Base-by-base conservation (phyloP, 1,140 invertebrate genomes). In the Pinna nobilis region DNA sequence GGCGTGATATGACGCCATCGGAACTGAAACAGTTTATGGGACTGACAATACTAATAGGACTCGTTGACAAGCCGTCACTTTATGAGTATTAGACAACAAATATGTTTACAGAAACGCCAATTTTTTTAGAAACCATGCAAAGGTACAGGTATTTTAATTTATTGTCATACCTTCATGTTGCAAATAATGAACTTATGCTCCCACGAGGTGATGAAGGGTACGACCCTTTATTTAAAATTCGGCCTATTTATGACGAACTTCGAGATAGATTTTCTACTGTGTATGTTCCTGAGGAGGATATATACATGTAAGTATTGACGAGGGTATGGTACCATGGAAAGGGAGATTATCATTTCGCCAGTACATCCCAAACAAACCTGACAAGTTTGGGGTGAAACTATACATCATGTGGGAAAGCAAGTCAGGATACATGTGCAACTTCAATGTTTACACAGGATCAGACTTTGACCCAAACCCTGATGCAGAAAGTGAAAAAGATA, bases 301-400 rank as follows among this genome's bases (percentile, higher is more conserved):
- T n/a, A n/a, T n/a, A 41, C 1, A 64, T 20, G 4, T 65, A 6
- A 30, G 30, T 1, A 37, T 65, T 9, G 63, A 65, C 51, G 63
- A 65, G 30, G 44, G 44, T 3, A 65, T 65, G 63, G 35, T 65
- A 1, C 44, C 44, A 86, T 78, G 83, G 78, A 85, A 85, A 74
- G 84, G 84, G 20, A 51, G 79, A 37, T 68, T 70, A 30, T 80
- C 80, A 13, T 76, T 90, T 70, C 89, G 88, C 79, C 86, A 90
- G 74, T 91, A 90, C 78, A 86, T 85, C 32, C 87, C 88, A 70
- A 85, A 84, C 75, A 90, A 91, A 81, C 88, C 88, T 50, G 89
- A 90, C 71, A 90, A 91, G 82, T 82, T 88, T 76, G 89, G 87
- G 7, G 87, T 87, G 71, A 90, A 87, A 78, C 66, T 89, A 57